A percentile compares a stretch with the other conserved stretches of the same genome.
phyloP scores from a whole-genome alignment of 2,888 invertebrate species.

The Bedellia somnulentella region DNA sequence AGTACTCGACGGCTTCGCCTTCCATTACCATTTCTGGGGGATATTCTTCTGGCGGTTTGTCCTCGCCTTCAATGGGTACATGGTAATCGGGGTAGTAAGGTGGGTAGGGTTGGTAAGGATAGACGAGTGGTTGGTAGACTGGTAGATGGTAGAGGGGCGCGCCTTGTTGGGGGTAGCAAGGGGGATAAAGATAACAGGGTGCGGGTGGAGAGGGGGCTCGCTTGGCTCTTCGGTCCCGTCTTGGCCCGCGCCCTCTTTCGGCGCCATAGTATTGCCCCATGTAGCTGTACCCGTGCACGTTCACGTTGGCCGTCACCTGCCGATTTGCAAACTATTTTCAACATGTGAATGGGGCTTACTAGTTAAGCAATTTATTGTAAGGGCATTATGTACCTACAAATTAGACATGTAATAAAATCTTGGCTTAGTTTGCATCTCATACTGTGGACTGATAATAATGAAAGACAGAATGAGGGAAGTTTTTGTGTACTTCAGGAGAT shows the following conservation, averaged over 20 bases:
- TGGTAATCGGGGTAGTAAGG: conserved; percentile 49
- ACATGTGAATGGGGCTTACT: too few species aligned
- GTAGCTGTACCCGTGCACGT: conserved; percentile 63
- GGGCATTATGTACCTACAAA: too few species aligned
- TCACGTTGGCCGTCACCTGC: conserved; percentile 67
- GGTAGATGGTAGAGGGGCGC: conserved; percentile 57
- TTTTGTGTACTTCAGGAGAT: too few species aligned
- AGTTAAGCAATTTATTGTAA: too few species aligned
- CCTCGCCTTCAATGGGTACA: conserved; percentile 46
- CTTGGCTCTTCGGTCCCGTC: conserved; percentile 38
- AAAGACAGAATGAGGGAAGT: too few species aligned
- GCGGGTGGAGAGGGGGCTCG: conserved; percentile 37
- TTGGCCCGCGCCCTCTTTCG: conserved; percentile 17
- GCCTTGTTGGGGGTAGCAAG: conserved; percentile 50
- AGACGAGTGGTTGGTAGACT: conserved; percentile 47
- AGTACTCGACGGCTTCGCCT: conserved; percentile 50
- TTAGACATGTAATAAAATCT: too few species aligned
- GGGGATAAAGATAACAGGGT: conserved; percentile 21
- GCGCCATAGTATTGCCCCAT: conserved; percentile 61
- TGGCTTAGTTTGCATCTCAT: too few species aligned
- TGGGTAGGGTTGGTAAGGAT: conserved; percentile 43
- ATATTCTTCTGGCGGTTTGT: conserved; percentile 51
- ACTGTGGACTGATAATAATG: too few species aligned
- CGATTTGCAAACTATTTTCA: too few species aligned
- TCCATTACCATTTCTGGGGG: conserved; percentile 48